phyloP scores from a whole-genome alignment of 2,888 invertebrate species.

The Drosophila algonquin region DNA sequence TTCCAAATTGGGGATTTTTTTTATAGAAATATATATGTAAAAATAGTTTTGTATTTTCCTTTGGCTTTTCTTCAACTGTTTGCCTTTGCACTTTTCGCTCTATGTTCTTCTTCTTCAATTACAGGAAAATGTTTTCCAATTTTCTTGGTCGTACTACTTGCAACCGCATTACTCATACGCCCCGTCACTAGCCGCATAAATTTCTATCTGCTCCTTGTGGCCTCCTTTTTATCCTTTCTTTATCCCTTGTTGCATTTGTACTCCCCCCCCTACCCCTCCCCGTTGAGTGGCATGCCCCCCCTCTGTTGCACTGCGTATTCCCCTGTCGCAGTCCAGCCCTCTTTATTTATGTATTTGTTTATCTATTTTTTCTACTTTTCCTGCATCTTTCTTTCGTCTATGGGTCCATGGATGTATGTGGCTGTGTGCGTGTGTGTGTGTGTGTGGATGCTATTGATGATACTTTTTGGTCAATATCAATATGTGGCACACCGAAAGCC shows the following conservation, averaged over 20 bases:
- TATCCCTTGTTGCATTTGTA: not conserved
- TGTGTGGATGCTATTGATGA: slow-evolving; percentile 11
- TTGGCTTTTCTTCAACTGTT: no score
- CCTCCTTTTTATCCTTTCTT: not conserved
- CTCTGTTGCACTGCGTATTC: not conserved
- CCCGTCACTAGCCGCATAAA: slow-evolving; percentile 8
- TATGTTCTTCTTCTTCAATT: not conserved
- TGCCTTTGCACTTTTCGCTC: no score
- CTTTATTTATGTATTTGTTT: slow-evolving; percentile 45
- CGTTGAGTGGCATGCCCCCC: no score
- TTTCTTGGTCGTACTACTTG: not conserved
- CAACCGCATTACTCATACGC: slow-evolving; percentile 15
- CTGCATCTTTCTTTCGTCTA: slow-evolving; percentile 11
- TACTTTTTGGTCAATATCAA: slow-evolving; percentile 58
- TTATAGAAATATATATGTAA: no score
- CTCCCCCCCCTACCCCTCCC: not conserved
- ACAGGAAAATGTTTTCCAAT: not conserved
- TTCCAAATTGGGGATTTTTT: no score
- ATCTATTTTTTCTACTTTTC: slow-evolving; percentile 36
- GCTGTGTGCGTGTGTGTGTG: not conserved
- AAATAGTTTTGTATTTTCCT: not conserved
- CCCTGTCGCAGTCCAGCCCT: not conserved
- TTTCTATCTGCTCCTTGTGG: not conserved
- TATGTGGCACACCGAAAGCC: slow-evolving; percentile 37
- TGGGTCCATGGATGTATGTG: not conserved